Conservation (phyloP, 2,888 invertebrate genomes). For the Sminthurinus aureus region DNA sequence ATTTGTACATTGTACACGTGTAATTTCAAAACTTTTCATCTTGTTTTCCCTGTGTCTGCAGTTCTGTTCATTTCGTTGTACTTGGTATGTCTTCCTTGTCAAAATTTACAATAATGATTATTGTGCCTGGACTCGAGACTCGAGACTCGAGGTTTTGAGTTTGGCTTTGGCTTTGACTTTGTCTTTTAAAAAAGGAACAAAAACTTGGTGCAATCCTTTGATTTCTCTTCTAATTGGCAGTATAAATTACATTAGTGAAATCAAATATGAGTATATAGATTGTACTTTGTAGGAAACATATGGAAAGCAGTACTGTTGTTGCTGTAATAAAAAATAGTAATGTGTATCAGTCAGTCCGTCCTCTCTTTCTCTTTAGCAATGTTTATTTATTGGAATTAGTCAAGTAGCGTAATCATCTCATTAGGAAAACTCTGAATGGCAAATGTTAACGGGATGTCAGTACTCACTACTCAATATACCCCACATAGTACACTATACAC, state of each 20-base stretch:
- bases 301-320: neutral
- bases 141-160: too few relatives aligned
- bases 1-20: too few relatives aligned
- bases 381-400: neutral
- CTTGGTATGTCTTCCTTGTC: too few relatives aligned
- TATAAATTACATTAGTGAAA: constrained; percentile 14
- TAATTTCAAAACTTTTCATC: too few relatives aligned
- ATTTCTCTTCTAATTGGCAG: constrained; percentile 11
- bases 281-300: neutral
- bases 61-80: too few relatives aligned
- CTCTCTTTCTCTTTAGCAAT: neutral
- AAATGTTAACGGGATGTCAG: constrained; percentile 12
- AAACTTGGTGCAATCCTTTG: neutral
- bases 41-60: too few relatives aligned
- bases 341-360: neutral
- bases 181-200: too few relatives aligned
- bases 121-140: too few relatives aligned
- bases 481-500: too few relatives aligned
- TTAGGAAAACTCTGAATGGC: neutral
- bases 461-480: too few relatives aligned
- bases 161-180: too few relatives aligned
- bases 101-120: neutral
- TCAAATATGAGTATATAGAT: neutral
- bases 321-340: too few relatives aligned
- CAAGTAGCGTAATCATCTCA: neutral